phyloP scores from a whole-genome alignment of 2,113 vertebrate genomes.

The Laticauda colubrina region DNA sequence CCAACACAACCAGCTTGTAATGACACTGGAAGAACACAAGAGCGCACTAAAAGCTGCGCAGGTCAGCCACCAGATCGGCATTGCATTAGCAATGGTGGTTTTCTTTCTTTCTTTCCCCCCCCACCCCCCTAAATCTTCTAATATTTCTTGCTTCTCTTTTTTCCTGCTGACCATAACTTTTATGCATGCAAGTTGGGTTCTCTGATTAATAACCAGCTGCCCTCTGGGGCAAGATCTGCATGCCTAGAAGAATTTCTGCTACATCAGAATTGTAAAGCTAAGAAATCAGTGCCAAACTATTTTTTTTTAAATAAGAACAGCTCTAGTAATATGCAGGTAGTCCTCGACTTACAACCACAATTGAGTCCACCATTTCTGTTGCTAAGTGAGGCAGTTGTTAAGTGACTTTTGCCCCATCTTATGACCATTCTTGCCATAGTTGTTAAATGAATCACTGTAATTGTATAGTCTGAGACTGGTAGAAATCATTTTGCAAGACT shows the following conservation, averaged over 20 bases:
- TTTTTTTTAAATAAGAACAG: not conserved
- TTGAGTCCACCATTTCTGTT: not conserved
- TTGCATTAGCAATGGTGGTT: not conserved
- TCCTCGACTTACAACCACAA: not conserved
- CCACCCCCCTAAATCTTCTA: not conserved
- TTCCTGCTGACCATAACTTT: constrained; percentile 28
- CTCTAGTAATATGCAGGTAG: not conserved
- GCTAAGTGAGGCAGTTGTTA: not conserved
- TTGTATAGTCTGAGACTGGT: not conserved
- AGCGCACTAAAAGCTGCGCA: constrained; percentile 93
- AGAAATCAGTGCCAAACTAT: not conserved
- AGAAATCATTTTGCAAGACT: not conserved
- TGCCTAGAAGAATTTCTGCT: constrained; percentile 45
- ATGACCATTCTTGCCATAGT: not conserved
- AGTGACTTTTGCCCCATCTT: not conserved
- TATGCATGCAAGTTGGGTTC: constrained; percentile 59
- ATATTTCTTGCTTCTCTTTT: constrained; percentile 14
- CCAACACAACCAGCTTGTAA: constrained; percentile 85
- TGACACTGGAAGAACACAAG: constrained; percentile 98
- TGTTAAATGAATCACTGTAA: not conserved
- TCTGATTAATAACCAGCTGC: constrained; percentile 23
- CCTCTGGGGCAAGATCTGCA: constrained; percentile 53
- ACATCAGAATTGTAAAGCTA: constrained; percentile 15
- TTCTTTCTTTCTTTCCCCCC: not conserved
- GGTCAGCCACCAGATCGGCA: constrained; percentile 77